Evolutionary conservation across 2,797 vertebrate species (phyloP).

Genomic region (Premnoplex brunnescens): DNA sequence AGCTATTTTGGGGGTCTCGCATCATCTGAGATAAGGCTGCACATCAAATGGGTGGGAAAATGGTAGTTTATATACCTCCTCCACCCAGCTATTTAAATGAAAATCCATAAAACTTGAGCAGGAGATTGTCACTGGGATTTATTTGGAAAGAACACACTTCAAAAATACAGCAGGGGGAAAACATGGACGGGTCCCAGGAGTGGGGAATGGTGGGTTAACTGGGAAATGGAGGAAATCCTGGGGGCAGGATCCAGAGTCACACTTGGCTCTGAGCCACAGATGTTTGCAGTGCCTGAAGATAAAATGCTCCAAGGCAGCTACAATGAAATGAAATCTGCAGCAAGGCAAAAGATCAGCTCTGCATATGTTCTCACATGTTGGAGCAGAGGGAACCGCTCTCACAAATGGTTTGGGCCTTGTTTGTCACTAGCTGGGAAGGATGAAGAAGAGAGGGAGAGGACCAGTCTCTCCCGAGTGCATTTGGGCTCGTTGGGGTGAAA

Average conservation of each 20-base stretch:
- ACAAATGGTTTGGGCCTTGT: background rate
- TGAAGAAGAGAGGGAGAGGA: background rate
- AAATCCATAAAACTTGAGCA: background rate
- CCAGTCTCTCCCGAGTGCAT: fast-evolving
- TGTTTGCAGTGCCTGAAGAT: background rate
- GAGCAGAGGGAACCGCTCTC: background rate
- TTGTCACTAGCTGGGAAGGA: background rate
- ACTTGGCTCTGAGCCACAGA: background rate
- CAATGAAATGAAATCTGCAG: background rate
- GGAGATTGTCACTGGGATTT: background rate
- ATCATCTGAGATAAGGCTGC: background rate
- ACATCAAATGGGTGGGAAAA: slow-evolving; percentile 7
- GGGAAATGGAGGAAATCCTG: background rate
- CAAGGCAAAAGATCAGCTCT: background rate
- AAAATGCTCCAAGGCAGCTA: background rate
- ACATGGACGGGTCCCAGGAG: background rate
- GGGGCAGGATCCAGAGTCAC: background rate
- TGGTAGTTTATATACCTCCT: slow-evolving; percentile 43
- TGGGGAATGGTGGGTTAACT: background rate
- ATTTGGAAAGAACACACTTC: background rate
- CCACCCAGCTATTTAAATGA: slow-evolving; percentile 31
- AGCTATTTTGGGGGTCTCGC: slow-evolving; percentile 36
- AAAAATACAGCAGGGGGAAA: background rate
- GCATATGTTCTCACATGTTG: background rate
- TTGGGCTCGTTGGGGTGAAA: background rate